Evolutionary conservation across 1,140 invertebrate genomes (phyloP), one percentile per base, ranked within the genome.

Genomic region (Theocolax elegans): DNA sequence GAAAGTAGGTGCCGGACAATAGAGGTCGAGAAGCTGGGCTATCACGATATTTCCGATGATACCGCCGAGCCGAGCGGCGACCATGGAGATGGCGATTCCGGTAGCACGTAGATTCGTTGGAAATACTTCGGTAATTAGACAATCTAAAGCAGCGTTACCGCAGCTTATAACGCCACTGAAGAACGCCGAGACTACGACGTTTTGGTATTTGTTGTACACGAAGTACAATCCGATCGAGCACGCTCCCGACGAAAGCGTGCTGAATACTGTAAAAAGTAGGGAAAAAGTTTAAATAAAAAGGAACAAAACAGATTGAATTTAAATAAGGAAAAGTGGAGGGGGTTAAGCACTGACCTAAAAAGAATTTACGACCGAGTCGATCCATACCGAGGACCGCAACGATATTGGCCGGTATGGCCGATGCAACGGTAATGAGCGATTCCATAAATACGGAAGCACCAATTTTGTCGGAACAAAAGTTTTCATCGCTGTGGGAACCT

Each of bases 31-130:
- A 35, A 95, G 86, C 72, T 92, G 90, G 48, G 93, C 93, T 74
- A 95, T 94, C 48, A 94, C 93, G 72, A 95, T 92, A 85, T 95
- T 95, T 54, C 93, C 93, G 79, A 95, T 93, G 76, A 95, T 94
- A 72, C 93, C 93, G 72, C 93, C 93, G 29, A 95, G 86, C 62
- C 93, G 88, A 10, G 93, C 93, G 1, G 93, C 93, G 8, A 94
- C 93, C 93, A 95, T 94, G 0, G 93, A 94, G 72, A 95, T 90
- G 21, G 93, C 93, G 67, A 95, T 93, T 73, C 93, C 93, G 21
- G 93, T 95, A 29, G 93, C 93, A 74, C 93, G 91, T 75, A 95
- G 86, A 86, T 93, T 92, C 31, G 93, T 95, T n/a, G 93, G 93
- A 81, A 95, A 95, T 69, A 95, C 92, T 87, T 95, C 93, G 25